Evolutionary conservation across 2,888 invertebrate species (phyloP), one percentile per base, ranked within the genome.

Genomic region (Dolichomitus sp.): DNA sequence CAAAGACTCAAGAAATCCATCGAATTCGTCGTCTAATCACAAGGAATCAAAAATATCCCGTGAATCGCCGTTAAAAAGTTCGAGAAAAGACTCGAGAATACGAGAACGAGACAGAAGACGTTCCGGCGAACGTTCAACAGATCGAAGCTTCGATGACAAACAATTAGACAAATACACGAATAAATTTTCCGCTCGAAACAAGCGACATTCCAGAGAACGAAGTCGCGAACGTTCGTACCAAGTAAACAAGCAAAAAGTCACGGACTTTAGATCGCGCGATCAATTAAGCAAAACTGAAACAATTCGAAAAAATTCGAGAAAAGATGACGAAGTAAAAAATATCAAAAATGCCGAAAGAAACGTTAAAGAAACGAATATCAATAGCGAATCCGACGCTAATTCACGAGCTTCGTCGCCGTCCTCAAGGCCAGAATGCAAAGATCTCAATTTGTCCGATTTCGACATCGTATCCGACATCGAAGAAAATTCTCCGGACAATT

Each of bases 391-490:
- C 23, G 66, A 80, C 42, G 70, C 81, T 9, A 76, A 68, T 19
- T 76, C 81, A 4, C 59, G 37, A 61, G n/a, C n/a, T 17, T 59
- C 48, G 0, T 40, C 68, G n/a, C 30, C 66, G 2, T 66, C 48
- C 12, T n/a, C 66, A 23, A 48, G 27, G 27, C 89, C 88, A 45
- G 88, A 88, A n/a, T 90, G 87, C 76, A 88, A 89, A 69, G 90
- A 91, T 68, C 83, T 91, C 50, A 90, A 92, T 81, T 84, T 92
- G 45, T 90, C 91, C 0, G 91, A 91, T 82, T 92, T 90, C 23
- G 91, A 92, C 63, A 87, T 91, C 23, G 74, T 91, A 0, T 92
- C 91, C 2, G 91, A 91, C 45, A 90, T 88, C 1, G 90, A 90
- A n/a, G 90, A 88, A 69, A 86, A 85, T 70, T 63, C 85, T 17